A percentile compares a stretch with the other conserved stretches of the same genome.
Evolutionary conservation across 2,797 vertebrate species (phyloP).

Genomic region (Psittacula derbiana): DNA sequence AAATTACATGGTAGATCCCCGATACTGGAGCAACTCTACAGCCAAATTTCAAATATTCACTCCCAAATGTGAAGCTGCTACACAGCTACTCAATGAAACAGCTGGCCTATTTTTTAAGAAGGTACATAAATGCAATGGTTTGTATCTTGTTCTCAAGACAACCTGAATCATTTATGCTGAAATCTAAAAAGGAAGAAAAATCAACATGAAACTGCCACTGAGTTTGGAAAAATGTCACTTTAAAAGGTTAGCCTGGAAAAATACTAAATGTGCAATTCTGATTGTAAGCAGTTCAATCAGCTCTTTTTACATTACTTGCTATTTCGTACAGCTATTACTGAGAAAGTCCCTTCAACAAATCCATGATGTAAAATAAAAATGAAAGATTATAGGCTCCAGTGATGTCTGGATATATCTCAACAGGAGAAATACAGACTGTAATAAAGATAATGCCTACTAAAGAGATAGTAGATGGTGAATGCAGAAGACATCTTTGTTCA

Average conservation of each 20-base stretch:
- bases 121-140: not conserved
- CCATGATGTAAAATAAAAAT: not conserved
- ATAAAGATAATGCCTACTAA: not conserved
- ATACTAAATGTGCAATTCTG: not conserved
- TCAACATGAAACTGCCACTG: not conserved
- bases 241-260: conserved; percentile 28
- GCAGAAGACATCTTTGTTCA: not conserved
- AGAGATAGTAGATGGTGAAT: not conserved
- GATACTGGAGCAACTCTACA: not conserved
- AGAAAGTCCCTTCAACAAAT: conserved; percentile 17
- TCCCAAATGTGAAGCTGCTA: not conserved
- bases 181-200: not conserved
- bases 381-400: not conserved
- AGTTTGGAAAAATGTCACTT: not conserved
- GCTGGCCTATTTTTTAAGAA: not conserved
- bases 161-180: conserved; percentile 14
- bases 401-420: not conserved
- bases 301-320: not conserved
- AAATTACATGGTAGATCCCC: not conserved
- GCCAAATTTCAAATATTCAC: not conserved
- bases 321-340: not conserved
- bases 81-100: not conserved
- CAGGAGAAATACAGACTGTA: not conserved
- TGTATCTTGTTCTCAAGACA: conserved; percentile 5
- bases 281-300: not conserved